These are phyloP conservation scores for Sceliomorpha sp. DNA, from an alignment of 2,888 invertebrate genomes.

Conservation along the genomic window DNA sequence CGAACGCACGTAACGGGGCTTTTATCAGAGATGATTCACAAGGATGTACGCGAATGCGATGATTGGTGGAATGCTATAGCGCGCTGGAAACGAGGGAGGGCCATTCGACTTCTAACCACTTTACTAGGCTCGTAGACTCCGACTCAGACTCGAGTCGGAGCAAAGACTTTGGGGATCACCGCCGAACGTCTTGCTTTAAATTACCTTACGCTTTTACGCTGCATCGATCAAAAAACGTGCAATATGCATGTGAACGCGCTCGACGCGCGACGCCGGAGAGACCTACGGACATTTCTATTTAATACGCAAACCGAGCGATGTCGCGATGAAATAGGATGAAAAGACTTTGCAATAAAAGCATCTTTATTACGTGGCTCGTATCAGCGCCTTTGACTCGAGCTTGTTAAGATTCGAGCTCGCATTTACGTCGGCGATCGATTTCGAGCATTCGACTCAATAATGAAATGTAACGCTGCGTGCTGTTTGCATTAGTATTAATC, in stretches of 20 bases:
- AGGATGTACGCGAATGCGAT: conserved; percentile 38
- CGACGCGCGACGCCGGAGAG: conserved; percentile 57
- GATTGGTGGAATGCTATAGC: conserved; percentile 39
- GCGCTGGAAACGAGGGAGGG: conserved; percentile 25
- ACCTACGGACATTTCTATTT: conserved; percentile 5
- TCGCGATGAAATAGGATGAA: no score
- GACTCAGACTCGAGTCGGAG: conserved; percentile 48
- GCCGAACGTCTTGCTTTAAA: conserved; percentile 69
- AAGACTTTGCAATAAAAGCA: no score
- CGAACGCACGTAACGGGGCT: conserved; percentile 24
- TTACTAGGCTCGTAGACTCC: conserved; percentile 58
- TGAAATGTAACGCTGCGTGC: no score
- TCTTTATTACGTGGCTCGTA: no score
- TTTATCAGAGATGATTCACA: conserved; percentile 29
- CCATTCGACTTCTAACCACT: conserved; percentile 58
- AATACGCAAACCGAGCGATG: no score
- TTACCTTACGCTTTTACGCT: conserved; percentile 71
- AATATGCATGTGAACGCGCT: conserved; percentile 32
- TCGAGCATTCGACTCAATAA: no score
- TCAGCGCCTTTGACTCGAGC: no score
- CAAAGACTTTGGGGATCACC: conserved; percentile 67
- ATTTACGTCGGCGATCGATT: no score
- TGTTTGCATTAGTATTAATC: no score
- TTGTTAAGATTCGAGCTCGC: no score
- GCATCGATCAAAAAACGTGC: conserved; percentile 58